Evolutionary conservation across 2,113 vertebrate species (phyloP).

Genomic region (Melanotaenia duboulayi): DNA sequence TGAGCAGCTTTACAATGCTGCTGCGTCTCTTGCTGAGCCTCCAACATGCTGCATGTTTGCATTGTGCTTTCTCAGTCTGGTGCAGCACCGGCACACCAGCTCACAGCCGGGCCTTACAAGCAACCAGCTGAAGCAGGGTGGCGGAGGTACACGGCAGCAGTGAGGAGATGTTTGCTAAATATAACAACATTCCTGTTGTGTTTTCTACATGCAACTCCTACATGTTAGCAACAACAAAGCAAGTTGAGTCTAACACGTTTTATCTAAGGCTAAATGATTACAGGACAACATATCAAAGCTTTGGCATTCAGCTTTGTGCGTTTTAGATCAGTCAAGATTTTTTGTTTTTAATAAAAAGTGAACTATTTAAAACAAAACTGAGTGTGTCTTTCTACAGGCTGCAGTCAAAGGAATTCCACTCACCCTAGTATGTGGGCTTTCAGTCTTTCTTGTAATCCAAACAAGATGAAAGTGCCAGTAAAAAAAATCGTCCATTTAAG

Average conservation of each 20-base stretch:
- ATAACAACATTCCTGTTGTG: neutral
- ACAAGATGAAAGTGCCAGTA: neutral
- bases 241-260: neutral
- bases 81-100: slow-evolving; percentile 52
- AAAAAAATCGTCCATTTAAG: slow-evolving; percentile 6
- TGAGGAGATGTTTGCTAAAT: neutral
- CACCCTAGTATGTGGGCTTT: slow-evolving; percentile 40
- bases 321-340: too few species aligned
- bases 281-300: too few species aligned
- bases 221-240: neutral
- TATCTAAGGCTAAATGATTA: neutral
- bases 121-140: slow-evolving; percentile 58
- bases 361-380: neutral
- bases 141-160: slow-evolving; percentile 17
- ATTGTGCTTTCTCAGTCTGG: slow-evolving; percentile 75
- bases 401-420: slow-evolving; percentile 33
- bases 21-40: slow-evolving; percentile 81
- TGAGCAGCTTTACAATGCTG: slow-evolving; percentile 73
- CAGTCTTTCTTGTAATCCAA: slow-evolving; percentile 30
- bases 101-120: slow-evolving; percentile 67
- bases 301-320: too few species aligned
- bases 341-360: neutral
- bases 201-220: too few species aligned
- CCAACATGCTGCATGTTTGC: slow-evolving; percentile 77
- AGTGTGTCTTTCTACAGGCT: neutral